phyloP scores from a whole-genome alignment of 2,113 vertebrate species.

The Speoplatyrhinus poulsoni region DNA sequence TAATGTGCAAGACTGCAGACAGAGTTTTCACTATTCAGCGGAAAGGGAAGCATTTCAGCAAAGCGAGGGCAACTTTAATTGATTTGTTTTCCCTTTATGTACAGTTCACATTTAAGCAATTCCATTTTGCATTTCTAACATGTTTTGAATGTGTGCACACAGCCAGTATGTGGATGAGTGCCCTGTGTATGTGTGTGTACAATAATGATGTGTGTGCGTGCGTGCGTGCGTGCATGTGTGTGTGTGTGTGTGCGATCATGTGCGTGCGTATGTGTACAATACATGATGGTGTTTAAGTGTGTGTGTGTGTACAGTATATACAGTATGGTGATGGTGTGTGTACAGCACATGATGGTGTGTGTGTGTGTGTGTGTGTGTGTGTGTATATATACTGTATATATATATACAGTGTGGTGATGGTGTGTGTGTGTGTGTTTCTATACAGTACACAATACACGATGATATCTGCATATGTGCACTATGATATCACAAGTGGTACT shows the following conservation, averaged over 20 bases:
- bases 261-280: neutral
- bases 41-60: neutral
- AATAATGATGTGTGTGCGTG: neutral
- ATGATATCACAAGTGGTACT: constrained; percentile 31
- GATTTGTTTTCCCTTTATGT: neutral
- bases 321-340: neutral
- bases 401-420: too few species aligned
- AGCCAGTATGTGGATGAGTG: neutral
- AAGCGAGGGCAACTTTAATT: neutral
- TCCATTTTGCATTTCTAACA: constrained; percentile 3
- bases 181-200: neutral
- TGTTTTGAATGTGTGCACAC: neutral
- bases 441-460: too few species aligned
- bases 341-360: neutral
- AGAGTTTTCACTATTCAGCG: too few species aligned
- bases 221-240: neutral
- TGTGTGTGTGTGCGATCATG: neutral
- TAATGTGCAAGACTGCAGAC: too few species aligned
- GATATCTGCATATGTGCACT: constrained; percentile 7
- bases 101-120: neutral
- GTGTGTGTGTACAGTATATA: neutral
- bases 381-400: neutral
- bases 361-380: constrained; percentile 5
- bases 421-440: too few species aligned
- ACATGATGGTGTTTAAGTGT: neutral